Base-by-base conservation (phyloP, 2,113 vertebrate genomes). In the Noturus placidus region DNA sequence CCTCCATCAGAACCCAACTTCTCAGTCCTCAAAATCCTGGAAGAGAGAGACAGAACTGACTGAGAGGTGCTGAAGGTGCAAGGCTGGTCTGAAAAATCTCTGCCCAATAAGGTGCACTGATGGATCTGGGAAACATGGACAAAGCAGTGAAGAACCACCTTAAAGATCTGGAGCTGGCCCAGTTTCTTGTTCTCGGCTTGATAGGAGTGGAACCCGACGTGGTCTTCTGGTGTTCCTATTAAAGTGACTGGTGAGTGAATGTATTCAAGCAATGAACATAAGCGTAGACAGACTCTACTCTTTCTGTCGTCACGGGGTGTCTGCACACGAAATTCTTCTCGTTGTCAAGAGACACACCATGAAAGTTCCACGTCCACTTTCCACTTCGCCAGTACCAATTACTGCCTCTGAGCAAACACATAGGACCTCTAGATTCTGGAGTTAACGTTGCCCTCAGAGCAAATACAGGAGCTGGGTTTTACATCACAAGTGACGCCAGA, bases 141-240 rank as follows among this genome's bases (percentile, higher is more conserved):
- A 94, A 94, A 9, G 97, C 98, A 3, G 91, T 99, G 86, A 91
- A 92, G 14, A 97, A 96, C 92, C 95, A 99, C 77, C 88, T 91
- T 5, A 95, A 93, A 89, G 97, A 97, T 80, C 89, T 99, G 93
- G 93, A 96, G 46, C 80, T 96, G 22, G 97, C 96, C 76, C 93
- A 91, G 91, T 88, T 74, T 25, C 20, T 38, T 46, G 35, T 46
- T 76, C 11, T 22, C 19, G 6, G 2, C 69, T 42, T 17, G 6
- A 19, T 19, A 72, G 17, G 5, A 70, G 67, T 35, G 67, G 33
- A 70, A 35, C 30, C 17, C 17, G 5, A 17, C 33, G 30, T 74
- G 72, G 8, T 76, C 20, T 46, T 46, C 33, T 42, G 72, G 20
- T 27, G 38, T 46, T 46, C 33, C 15, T 33, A 70, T 33, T 35